A percentile compares a stretch with the other conserved stretches of the same genome.
Evolutionary conservation across 2,888 invertebrate species (phyloP).

Genomic region (Drosophila stalkeri): DNA sequence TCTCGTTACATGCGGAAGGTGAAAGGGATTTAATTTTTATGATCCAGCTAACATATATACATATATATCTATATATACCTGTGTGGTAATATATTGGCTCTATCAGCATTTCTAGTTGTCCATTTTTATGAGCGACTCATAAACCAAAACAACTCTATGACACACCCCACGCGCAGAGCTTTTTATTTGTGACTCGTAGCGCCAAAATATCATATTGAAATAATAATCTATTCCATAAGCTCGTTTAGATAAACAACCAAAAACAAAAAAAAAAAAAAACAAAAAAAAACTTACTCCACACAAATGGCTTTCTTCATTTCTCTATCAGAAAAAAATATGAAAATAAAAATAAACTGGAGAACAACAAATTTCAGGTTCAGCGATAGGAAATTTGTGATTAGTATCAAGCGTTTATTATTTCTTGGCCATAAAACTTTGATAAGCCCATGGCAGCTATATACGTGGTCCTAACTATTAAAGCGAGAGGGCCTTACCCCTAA

Average conservation of each 20-base stretch:
- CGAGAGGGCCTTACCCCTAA: background rate
- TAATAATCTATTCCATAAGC: slow-evolving; percentile 52
- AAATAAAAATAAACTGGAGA: slow-evolving; percentile 13
- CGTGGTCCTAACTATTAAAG: slow-evolving; percentile 17
- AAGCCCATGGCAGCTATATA: slow-evolving; percentile 21
- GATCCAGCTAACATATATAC: slow-evolving; percentile 10
- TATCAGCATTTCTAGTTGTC: slow-evolving; percentile 16
- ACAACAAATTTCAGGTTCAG: slow-evolving; percentile 26
- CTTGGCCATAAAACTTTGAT: slow-evolving; percentile 38
- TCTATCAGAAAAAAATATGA: slow-evolving; percentile 22
- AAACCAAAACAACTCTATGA: slow-evolving; percentile 56
- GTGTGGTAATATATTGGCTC: slow-evolving; percentile 10
- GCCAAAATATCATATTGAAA: slow-evolving; percentile 36
- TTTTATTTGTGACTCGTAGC: slow-evolving; percentile 1
- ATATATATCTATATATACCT: slow-evolving; percentile 11
- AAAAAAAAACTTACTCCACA: slow-evolving; percentile 23
- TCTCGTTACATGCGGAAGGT: slow-evolving; percentile 19
- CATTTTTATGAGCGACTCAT: slow-evolving; percentile 43
- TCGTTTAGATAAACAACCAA: slow-evolving; percentile 57
- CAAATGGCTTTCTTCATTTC: slow-evolving; percentile 28
- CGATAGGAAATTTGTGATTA: slow-evolving; percentile 59
- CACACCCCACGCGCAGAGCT: slow-evolving; percentile 27
- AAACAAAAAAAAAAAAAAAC: slow-evolving; percentile 22
- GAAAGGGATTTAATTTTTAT: slow-evolving; percentile 35
- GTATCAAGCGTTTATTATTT: slow-evolving; percentile 65